Conservation (phyloP, 2,797 vertebrate species). For the Argya squamiceps region DNA sequence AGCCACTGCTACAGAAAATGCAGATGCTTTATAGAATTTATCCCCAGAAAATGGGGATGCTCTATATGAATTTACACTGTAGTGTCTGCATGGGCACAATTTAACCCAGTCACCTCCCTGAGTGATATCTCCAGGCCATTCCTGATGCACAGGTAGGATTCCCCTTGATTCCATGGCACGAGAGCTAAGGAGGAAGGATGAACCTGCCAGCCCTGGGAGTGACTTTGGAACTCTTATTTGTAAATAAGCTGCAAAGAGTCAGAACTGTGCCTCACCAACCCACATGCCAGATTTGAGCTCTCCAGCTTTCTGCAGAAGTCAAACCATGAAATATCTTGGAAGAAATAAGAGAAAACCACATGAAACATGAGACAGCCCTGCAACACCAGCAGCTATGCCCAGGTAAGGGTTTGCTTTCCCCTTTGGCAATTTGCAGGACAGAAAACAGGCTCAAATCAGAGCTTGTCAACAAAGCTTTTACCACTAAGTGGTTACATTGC, state of each 20-base stretch:
- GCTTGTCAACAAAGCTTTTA: not conserved
- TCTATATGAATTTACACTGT: not conserved
- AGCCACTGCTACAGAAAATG: not conserved
- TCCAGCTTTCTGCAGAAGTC: not conserved
- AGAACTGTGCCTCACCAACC: not conserved
- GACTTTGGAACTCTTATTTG: not conserved
- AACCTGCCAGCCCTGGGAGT: not conserved
- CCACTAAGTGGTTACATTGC: not conserved
- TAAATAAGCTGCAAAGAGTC: not conserved
- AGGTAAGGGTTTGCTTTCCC: not conserved
- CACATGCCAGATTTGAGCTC: rapidly evolving
- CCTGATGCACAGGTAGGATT: not conserved
- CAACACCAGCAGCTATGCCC: not conserved
- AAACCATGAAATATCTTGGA: not conserved
- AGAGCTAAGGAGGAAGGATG: not conserved
- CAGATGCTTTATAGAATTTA: no score
- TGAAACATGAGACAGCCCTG: not conserved
- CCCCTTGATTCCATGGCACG: rapidly evolving
- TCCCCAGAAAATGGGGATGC: not conserved
- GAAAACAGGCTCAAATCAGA: not conserved
- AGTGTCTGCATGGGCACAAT: not conserved
- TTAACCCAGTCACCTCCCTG: not conserved
- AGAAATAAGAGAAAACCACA: not conserved
- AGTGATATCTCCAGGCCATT: not conserved
- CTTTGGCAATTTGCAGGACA: not conserved